These are phyloP conservation scores for Eristalis arbustorum DNA, from an alignment of 2,888 invertebrate species.

Conservation along the genomic window DNA sequence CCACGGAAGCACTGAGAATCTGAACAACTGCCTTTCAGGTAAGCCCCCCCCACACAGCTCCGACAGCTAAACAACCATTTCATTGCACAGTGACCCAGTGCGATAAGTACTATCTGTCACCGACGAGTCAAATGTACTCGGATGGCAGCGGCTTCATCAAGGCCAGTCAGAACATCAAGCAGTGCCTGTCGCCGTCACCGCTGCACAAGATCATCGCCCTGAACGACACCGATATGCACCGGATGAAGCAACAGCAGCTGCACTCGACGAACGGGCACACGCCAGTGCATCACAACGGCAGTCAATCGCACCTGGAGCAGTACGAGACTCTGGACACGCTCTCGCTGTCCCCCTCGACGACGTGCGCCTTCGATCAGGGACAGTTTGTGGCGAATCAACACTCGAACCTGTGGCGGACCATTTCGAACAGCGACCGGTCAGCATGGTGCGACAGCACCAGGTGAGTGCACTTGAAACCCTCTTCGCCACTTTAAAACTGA, in stretches of 20 bases:
- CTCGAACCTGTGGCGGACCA: slow-evolving; percentile 44
- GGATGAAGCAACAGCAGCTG: slow-evolving; percentile 23
- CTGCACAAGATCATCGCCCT: slow-evolving; percentile 71
- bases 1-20: slow-evolving; percentile 50
- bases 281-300: slow-evolving; percentile 42
- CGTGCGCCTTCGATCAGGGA: slow-evolving; percentile 28
- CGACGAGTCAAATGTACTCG: slow-evolving; percentile 77
- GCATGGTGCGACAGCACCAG: slow-evolving; percentile 55
- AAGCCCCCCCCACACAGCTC: neutral
- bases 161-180: slow-evolving; percentile 79
- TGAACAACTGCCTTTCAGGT: slow-evolving; percentile 37
- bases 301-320: slow-evolving; percentile 40
- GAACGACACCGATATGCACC: slow-evolving; percentile 37
- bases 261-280: slow-evolving; percentile 21
- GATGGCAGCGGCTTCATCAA: slow-evolving; percentile 78
- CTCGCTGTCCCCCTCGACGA: slow-evolving; percentile 41
- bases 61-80: neutral
- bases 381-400: slow-evolving; percentile 21
- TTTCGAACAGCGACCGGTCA: slow-evolving; percentile 42
- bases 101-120: slow-evolving; percentile 79
- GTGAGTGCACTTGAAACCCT: neutral
- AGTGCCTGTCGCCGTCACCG: slow-evolving; percentile 76
- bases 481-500: neutral
- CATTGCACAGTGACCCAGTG: slow-evolving; percentile 75
- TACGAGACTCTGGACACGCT: slow-evolving; percentile 43